Conservation (phyloP, 2,797 vertebrate species). For the Enteromius fasciolatus region DNA sequence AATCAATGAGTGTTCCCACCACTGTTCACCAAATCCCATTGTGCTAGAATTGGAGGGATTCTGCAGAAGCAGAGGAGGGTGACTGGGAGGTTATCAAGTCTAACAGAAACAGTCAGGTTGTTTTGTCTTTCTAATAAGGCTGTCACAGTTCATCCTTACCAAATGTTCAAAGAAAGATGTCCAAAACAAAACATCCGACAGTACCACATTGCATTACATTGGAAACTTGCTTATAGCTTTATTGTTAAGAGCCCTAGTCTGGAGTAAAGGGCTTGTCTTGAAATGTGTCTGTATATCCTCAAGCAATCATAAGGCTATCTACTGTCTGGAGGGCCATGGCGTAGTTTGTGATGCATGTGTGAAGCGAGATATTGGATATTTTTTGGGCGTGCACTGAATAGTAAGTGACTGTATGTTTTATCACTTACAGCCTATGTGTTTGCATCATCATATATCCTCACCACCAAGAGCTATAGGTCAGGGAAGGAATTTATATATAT, state of each 20-base stretch:
- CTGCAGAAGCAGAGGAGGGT: conserved; percentile 51
- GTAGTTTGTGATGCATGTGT: conserved; percentile 22
- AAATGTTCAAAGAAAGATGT: conserved; percentile 6
- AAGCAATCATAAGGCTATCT: conserved; percentile 16
- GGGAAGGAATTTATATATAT: not conserved
- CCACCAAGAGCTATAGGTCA: not conserved
- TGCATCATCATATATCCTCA: conserved; percentile 12
- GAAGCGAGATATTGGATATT: conserved; percentile 20
- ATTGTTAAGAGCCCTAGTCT: conserved; percentile 3
- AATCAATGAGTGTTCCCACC: conserved; percentile 25
- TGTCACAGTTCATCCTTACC: conserved; percentile 26
- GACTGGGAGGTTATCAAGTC: conserved; percentile 50
- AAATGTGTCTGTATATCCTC: conserved; percentile 5
- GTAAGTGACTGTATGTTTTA: conserved; percentile 33
- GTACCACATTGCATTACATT: not conserved
- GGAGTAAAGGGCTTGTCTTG: not conserved
- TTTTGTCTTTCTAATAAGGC: conserved; percentile 36
- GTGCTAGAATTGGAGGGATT: conserved; percentile 48
- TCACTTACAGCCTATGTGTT: conserved; percentile 13
- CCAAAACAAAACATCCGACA: not conserved
- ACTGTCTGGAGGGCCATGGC: conserved; percentile 4
- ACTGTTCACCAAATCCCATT: conserved; percentile 38
- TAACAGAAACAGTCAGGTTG: conserved; percentile 3
- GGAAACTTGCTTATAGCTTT: not conserved
- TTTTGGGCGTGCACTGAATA: conserved; percentile 26